Evolutionary conservation across 30 jellyfish, hydroid and myxozoan genomes (phyloP), one percentile per base, ranked within the genome.

Genomic region (Haliclystus octoradiatus): DNA sequence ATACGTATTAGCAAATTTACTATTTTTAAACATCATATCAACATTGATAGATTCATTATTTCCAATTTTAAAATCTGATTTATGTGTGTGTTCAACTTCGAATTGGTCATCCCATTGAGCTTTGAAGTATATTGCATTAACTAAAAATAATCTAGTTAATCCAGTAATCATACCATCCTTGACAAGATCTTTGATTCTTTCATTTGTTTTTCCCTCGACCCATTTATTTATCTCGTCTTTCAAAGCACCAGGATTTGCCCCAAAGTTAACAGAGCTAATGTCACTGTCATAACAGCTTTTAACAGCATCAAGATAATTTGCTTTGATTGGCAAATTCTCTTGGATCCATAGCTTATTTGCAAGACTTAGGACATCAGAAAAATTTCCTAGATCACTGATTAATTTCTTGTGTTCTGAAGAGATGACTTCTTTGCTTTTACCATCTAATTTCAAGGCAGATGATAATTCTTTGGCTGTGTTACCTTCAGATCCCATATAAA

Each of bases 301-400:
- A 35, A 80, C 31, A 1, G 33, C 65, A 24, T 35, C 27, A 23
- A 71, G 27, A 74, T 2, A 80, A 12, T 28, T 62, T 33, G 70
- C 60, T 66, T 78, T 57, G 2, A 74, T 14, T 57, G 78, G 60
- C 32, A 80, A 72, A 33, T 71, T 28, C 33, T 65, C 65, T 64
- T 80, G 93, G 77, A 80, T 50, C 93, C 93, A 80, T 31, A 80
- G 46, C 65, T 72, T 72, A 69, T 80, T 80, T n/a, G 93, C 93
- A 15, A 80, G 50, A 15, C 62, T 65, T 65, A 80, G 4, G 19
- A 49, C 32, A 64, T 68, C 66, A 64, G 57, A 49, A 80, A 63
- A 3, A 33, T 50, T 22, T 33, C 29, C 32, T 60, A 80, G 64
- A 49, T 1, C 52, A 27, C 32, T 19, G 33, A 31, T 12, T 50